Conservation (phyloP, 2,888 invertebrate genomes). For the Crossocerus cetratus region DNA sequence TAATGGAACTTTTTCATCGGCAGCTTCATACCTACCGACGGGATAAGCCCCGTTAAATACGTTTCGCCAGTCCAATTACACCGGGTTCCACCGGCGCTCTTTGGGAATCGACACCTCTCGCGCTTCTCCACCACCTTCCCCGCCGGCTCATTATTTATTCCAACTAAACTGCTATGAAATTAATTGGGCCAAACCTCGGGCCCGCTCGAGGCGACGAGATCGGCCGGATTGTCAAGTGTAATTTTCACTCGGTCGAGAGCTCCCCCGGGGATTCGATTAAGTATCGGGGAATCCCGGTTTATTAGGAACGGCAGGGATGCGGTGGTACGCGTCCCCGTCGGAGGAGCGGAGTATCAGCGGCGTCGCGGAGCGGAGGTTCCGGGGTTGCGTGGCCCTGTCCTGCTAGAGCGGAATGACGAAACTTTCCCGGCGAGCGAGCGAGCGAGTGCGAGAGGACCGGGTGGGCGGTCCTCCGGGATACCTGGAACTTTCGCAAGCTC, state of each 20-base stretch:
- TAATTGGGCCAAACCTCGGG: background rate
- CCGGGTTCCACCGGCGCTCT: constrained; percentile 41
- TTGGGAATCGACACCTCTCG: constrained; percentile 6
- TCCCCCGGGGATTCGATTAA: background rate
- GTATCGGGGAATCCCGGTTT: background rate
- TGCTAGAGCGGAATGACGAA: constrained; percentile 62
- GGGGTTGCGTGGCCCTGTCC: constrained; percentile 19
- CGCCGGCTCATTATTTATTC: too few species aligned
- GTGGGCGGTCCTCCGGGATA: constrained; percentile 71
- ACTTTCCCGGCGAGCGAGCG: constrained; percentile 58
- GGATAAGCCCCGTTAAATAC: constrained; percentile 67
- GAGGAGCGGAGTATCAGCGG: background rate
- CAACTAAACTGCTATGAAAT: too few species aligned
- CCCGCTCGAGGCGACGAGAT: too few species aligned
- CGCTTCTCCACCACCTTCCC: background rate
- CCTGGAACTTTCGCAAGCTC: constrained; percentile 73
- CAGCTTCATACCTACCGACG: constrained; percentile 63
- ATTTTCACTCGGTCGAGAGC: background rate
- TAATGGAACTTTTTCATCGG: constrained; percentile 62
- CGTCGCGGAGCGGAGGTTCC: constrained; percentile 24
- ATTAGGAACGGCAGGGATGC: background rate
- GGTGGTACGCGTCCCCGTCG: background rate
- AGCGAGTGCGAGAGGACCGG: constrained; percentile 54
- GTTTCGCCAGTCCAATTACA: constrained; percentile 61
- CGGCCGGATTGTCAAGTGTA: background rate